Evolutionary conservation across 2,113 vertebrate species (phyloP), one percentile per base, ranked within the genome.

Genomic region (Typhlomys cinereus): DNA sequence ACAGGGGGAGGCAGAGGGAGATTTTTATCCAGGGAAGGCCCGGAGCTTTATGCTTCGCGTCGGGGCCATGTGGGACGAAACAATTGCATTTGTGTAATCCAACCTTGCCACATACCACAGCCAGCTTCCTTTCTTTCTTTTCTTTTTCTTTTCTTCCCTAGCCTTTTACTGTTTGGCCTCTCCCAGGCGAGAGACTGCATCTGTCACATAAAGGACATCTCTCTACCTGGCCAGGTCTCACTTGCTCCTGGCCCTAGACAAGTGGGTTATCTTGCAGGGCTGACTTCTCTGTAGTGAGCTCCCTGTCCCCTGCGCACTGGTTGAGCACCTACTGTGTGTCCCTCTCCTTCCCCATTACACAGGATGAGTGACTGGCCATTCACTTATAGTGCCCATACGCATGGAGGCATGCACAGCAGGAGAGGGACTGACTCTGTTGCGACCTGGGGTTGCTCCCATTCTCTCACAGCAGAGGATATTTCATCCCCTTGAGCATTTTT

Each of bases 51-150:
- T 92, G 85, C 52, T 93, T 52, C 84, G 39, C 89, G 62, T 67
- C 81, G 74, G 94, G 83, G 79, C 89, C 41, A 41, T 1, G 12
- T 66, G 92, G 94, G 79, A 95, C 64, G 70, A 91, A 94, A 90
- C 94, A 46, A 82, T 90, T 92, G 86, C 95, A 94, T 92, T 88
- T 95, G 89, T 96, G 92, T 95, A 92, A 92, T 82, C 82, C 89
- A 90, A 92, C 88, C 92, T 94, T 90, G 82, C 90, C 62, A 87
- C 71, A 66, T 73, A 88, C 85, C 69, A 54, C 82, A 66, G 85
- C 81, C 70, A 90, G 85, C 85, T 95, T 50, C 29, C 15, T 34
- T 11, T 52, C 14, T 39, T 69, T 21, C 9, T 21, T 41, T 25
- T 27, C 9, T 61, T 46, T 9, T 25, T 21, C 36, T 31, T 39